Percentiles rank a stretch among this genome's conserved stretches.
phyloP scores from a whole-genome alignment of 2,797 vertebrate genomes.

The Micropoecilia bifurca region DNA sequence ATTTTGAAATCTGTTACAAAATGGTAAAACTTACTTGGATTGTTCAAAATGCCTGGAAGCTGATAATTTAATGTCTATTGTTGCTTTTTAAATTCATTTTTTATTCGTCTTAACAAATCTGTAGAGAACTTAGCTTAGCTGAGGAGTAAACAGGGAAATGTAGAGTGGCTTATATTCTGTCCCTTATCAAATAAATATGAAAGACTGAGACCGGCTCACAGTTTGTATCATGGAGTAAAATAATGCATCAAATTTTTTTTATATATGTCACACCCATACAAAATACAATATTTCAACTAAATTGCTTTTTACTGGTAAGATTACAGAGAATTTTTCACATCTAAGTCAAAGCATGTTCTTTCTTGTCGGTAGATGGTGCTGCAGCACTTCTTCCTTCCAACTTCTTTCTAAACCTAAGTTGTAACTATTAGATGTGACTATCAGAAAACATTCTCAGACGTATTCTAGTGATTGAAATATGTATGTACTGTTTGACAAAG shows the following conservation, averaged over 20 bases:
- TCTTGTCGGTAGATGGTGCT: slow-evolving; percentile 56
- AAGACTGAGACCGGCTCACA: background rate
- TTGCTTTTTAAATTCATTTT: background rate
- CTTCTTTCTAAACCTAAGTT: background rate
- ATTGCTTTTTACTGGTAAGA: background rate
- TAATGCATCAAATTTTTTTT: background rate
- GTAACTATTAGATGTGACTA: background rate
- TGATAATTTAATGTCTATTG: background rate
- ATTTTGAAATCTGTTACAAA: background rate
- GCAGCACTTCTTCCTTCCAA: slow-evolving; percentile 13
- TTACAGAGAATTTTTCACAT: background rate
- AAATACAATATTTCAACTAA: background rate
- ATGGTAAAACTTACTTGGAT: background rate
- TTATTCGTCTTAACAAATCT: background rate
- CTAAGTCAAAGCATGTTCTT: background rate
- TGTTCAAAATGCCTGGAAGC: background rate
- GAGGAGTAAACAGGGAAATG: background rate
- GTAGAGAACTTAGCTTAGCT: background rate
- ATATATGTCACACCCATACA: too few species aligned
- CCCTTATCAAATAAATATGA: background rate
- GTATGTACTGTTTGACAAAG: background rate
- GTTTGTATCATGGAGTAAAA: background rate
- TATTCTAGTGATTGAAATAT: slow-evolving; percentile 33
- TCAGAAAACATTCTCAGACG: slow-evolving; percentile 36
- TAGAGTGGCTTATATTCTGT: background rate